These are phyloP conservation scores for Poecile montanus DNA, from an alignment of 2,797 vertebrate genomes.

Conservation along the genomic window DNA sequence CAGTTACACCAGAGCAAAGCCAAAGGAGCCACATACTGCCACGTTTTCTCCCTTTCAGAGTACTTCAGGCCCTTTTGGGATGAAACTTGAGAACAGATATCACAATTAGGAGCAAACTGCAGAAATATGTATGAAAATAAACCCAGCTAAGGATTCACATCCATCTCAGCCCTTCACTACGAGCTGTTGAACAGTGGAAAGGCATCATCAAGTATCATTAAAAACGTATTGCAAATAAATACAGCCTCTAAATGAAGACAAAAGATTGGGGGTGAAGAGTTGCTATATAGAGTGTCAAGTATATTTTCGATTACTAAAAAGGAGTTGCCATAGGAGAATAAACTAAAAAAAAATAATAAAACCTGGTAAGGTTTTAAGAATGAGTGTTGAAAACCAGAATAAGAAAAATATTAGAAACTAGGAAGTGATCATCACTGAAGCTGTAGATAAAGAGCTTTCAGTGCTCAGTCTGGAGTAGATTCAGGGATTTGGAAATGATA, in stretches of 20 bases:
- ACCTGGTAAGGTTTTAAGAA: not conserved
- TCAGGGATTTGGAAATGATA: not conserved
- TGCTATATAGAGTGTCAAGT: not conserved
- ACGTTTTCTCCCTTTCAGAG: not conserved
- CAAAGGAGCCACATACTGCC: not conserved
- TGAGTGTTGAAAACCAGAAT: not conserved
- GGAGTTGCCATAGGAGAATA: not conserved
- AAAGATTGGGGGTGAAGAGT: not conserved
- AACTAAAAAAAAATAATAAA: not conserved
- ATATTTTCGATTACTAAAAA: not conserved
- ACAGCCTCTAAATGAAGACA: not conserved
- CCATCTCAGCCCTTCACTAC: not conserved
- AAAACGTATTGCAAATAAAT: not conserved
- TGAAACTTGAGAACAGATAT: not conserved
- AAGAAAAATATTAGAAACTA: not conserved
- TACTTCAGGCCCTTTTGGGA: not conserved
- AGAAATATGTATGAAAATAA: not conserved
- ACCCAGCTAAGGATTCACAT: not conserved
- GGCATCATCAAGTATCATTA: not conserved
- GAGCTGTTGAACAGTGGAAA: not conserved
- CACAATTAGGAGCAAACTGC: not conserved
- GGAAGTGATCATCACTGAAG: not conserved
- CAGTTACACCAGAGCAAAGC: conserved; percentile 8
- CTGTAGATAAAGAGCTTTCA: not conserved
- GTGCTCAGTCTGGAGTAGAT: not conserved